These are phyloP conservation scores for Sorex maritimensis DNA, from an alignment of 2,797 vertebrate species.

Conservation along the genomic window DNA sequence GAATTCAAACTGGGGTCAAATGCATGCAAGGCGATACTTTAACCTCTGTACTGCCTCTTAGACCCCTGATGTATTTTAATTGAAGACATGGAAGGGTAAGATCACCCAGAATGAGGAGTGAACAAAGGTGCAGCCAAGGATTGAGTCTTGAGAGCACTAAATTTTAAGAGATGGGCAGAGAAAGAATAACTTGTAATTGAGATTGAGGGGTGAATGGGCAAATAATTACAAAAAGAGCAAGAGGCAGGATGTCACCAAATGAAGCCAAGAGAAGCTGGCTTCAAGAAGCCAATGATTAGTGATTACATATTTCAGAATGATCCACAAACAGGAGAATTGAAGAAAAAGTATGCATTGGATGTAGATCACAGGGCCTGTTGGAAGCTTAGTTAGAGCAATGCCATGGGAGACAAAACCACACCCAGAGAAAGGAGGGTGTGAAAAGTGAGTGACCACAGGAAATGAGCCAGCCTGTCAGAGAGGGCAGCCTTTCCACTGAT, in stretches of 20 bases:
- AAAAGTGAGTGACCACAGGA: not conserved
- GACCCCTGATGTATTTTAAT: not conserved
- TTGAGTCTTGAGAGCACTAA: not conserved
- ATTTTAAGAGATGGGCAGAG: constrained; percentile 46
- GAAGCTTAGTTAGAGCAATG: not conserved
- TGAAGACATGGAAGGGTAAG: constrained; percentile 47
- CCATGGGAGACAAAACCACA: not conserved
- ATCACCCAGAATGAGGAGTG: not conserved
- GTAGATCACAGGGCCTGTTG: not conserved
- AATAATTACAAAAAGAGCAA: constrained; percentile 28
- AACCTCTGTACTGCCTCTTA: no score
- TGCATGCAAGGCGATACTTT: no score
- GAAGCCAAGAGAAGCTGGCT: not conserved
- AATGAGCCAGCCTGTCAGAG: not conserved
- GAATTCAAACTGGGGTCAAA: no score
- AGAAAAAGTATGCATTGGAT: not conserved
- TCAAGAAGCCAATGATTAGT: not conserved
- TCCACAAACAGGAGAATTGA: not conserved
- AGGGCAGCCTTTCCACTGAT: not conserved
- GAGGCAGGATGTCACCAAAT: not conserved
- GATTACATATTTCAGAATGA: constrained; percentile 16
- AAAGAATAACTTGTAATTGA: constrained; percentile 33
- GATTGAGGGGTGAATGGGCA: not conserved
- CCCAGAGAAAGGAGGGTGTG: constrained; percentile 20
- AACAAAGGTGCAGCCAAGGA: not conserved